These are phyloP conservation scores for Australoheros facetus DNA, from an alignment of 2,797 vertebrate species.

Conservation along the genomic window DNA sequence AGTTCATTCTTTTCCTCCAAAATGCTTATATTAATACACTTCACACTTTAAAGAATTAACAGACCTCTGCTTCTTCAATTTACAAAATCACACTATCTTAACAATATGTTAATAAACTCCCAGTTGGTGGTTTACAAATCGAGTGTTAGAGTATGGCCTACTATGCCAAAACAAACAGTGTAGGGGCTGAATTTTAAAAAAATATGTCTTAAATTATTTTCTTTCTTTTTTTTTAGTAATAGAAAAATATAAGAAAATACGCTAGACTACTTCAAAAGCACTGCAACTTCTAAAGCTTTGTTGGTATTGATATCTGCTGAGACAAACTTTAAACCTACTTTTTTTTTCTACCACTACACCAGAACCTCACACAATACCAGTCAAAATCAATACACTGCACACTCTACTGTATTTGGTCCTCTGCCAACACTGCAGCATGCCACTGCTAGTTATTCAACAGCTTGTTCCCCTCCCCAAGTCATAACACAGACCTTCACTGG, in stretches of 20 bases:
- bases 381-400: slow-evolving; percentile 12
- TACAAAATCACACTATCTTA: neutral
- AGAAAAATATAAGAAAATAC: neutral
- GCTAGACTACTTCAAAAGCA: neutral
- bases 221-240: neutral
- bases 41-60: neutral
- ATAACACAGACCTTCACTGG: slow-evolving; percentile 4
- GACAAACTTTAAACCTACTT: neutral
- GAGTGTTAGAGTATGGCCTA: neutral
- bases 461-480: slow-evolving; percentile 16
- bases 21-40: neutral
- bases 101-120: neutral
- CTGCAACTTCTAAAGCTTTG: neutral
- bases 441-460: slow-evolving; percentile 34
- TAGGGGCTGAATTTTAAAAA: neutral
- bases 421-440: slow-evolving; percentile 43
- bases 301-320: neutral
- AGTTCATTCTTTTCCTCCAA: neutral
- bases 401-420: slow-evolving; percentile 22
- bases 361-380: slow-evolving; percentile 1
- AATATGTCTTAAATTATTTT: neutral
- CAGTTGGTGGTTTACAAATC: neutral
- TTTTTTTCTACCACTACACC: neutral
- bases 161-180: neutral
- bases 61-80: neutral